Percentiles rank a stretch among this genome's conserved stretches.
These are phyloP conservation scores for Xanthia togata DNA, from an alignment of 2,888 invertebrate genomes.

Conservation along the genomic window DNA sequence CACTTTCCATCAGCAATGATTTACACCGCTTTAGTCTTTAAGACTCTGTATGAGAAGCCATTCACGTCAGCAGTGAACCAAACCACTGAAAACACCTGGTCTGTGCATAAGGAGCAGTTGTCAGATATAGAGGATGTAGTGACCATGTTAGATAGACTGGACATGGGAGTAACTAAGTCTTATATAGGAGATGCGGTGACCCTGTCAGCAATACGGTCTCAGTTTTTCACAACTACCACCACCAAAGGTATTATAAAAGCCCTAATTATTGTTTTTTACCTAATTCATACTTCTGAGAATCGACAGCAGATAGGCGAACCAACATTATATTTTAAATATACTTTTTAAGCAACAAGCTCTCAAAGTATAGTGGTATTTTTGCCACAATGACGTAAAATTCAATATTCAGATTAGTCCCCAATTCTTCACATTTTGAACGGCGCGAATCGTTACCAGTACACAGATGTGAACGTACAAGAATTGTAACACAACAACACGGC, in stretches of 20 bases:
- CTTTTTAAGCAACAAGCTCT: neutral
- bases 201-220: conserved; percentile 10
- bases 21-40: too few species aligned
- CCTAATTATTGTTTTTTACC: neutral
- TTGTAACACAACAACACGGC: neutral
- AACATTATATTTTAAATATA: too few species aligned
- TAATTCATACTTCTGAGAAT: neutral
- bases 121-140: conserved; percentile 11
- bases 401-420: neutral
- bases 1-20: neutral
- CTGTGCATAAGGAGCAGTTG: neutral
- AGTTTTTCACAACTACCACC: neutral
- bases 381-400: neutral
- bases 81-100: too few species aligned
- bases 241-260: neutral
- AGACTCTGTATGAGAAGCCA: neutral
- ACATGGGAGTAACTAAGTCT: neutral
- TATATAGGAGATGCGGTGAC: conserved; percentile 15
- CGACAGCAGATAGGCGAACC: neutral
- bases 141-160: neutral
- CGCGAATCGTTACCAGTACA: neutral
- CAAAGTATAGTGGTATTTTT: neutral
- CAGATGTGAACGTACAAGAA: neutral
- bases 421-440: too few species aligned
- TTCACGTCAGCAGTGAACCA: too few species aligned